Evolutionary conservation across 2,797 vertebrate genomes (phyloP).

Genomic region (Cossypha niveicapilla): DNA sequence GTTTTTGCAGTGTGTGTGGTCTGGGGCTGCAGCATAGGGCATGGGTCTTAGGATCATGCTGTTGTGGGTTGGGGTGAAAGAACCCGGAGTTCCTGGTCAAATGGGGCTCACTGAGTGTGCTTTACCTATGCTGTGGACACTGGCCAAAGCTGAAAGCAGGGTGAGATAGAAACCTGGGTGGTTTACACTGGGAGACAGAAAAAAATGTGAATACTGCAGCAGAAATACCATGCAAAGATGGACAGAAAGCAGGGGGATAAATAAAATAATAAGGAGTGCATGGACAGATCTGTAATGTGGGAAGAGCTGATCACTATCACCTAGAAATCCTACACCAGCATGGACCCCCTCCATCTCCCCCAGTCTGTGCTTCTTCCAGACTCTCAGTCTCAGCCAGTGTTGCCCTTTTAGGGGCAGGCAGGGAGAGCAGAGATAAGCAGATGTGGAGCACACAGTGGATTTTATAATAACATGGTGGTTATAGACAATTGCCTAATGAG

Average conservation of each 20-base stretch:
- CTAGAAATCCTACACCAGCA: background rate
- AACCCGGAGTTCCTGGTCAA: background rate
- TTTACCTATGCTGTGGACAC: background rate
- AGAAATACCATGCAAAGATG: background rate
- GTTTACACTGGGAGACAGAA: background rate
- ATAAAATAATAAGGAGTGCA: background rate
- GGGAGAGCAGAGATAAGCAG: slow-evolving; percentile 60
- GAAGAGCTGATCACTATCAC: background rate
- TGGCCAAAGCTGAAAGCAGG: background rate
- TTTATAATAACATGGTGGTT: slow-evolving; percentile 66
- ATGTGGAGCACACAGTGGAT: slow-evolving; percentile 56
- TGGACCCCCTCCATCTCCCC: background rate
- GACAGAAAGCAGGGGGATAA: background rate
- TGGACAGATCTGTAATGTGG: background rate
- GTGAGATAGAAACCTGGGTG: background rate
- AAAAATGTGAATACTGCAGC: background rate
- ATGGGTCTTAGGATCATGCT: background rate
- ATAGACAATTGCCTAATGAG: slow-evolving; percentile 70
- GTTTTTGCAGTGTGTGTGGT: background rate
- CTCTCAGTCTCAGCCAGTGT: background rate
- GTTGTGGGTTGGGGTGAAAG: background rate
- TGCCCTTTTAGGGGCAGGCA: slow-evolving; percentile 51
- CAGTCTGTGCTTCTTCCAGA: background rate
- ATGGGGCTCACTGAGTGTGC: background rate
- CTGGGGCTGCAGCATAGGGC: background rate